phyloP scores from a whole-genome alignment of 1,140 invertebrate species.

The Galleria mellonella region DNA sequence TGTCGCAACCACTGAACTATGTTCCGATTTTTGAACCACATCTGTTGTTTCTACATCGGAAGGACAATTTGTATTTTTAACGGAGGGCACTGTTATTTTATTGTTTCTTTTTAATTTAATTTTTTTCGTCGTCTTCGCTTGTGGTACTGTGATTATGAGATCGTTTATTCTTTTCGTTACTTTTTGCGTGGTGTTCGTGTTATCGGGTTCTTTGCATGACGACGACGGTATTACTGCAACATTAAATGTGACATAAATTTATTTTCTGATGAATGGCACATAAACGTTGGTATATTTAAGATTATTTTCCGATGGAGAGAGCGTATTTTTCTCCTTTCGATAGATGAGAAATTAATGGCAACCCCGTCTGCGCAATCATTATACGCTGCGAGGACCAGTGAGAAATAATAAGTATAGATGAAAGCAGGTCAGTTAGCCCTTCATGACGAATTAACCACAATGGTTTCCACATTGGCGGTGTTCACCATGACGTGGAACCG shows the following conservation, averaged over 20 bases:
- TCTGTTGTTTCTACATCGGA: background rate
- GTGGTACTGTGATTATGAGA: slow-evolving; percentile 48
- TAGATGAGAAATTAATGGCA: no score
- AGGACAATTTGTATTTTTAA: slow-evolving; percentile 1
- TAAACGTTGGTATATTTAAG: no score
- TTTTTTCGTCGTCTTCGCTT: slow-evolving; percentile 39
- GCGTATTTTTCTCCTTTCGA: no score
- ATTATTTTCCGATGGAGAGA: no score
- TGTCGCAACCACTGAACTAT: background rate
- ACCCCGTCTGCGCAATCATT: no score
- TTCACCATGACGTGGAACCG: no score
- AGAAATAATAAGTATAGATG: no score
- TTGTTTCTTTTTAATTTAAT: slow-evolving; percentile 68
- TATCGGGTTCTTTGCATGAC: background rate
- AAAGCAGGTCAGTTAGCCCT: no score
- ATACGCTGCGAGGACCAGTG: no score
- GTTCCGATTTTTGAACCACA: background rate
- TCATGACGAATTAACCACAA: no score
- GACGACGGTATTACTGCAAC: background rate
- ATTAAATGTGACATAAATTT: background rate
- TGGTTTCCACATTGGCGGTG: no score
- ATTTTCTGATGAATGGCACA: no score
- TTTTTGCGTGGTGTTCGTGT: slow-evolving; percentile 13
- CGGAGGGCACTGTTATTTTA: slow-evolving; percentile 10
- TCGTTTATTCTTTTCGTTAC: slow-evolving; percentile 49